Percentiles rank a stretch among this genome's conserved stretches.
These are phyloP conservation scores for Ptychadena robeensis DNA, from an alignment of 2,797 vertebrate species.

Conservation along the genomic window DNA sequence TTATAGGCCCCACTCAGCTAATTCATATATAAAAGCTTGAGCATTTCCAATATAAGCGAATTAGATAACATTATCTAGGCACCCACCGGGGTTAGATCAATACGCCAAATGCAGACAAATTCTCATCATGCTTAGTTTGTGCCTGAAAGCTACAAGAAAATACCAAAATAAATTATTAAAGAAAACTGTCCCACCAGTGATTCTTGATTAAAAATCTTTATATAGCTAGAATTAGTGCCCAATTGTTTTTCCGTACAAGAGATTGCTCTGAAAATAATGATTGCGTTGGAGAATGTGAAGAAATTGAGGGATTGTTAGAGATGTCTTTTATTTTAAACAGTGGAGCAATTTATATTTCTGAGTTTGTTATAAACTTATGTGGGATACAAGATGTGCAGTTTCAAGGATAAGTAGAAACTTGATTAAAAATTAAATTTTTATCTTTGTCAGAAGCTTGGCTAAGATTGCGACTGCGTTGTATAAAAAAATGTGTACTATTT, in stretches of 20 bases:
- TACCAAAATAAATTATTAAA: slow-evolving; percentile 56
- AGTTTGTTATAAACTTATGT: slow-evolving; percentile 44
- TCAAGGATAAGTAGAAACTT: slow-evolving; percentile 36
- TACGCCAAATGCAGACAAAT: slow-evolving; percentile 37
- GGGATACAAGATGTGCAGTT: slow-evolving; percentile 40
- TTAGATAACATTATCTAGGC: slow-evolving; percentile 51
- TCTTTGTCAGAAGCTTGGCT: not conserved
- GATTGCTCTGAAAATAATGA: slow-evolving; percentile 56
- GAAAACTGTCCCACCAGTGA: slow-evolving; percentile 57
- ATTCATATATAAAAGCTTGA: slow-evolving; percentile 57
- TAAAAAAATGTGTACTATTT: not conserved
- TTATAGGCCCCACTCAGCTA: slow-evolving; percentile 55
- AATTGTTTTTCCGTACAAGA: slow-evolving; percentile 55
- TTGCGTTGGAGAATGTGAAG: slow-evolving; percentile 52
- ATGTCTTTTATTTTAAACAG: slow-evolving; percentile 59
- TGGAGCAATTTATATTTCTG: slow-evolving; percentile 52
- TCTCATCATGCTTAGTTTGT: slow-evolving; percentile 41
- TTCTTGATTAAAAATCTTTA: slow-evolving; percentile 59
- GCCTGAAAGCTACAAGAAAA: slow-evolving; percentile 49
- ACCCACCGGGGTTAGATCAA: slow-evolving; percentile 50
- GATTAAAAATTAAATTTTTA: slow-evolving; percentile 25
- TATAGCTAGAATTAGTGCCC: slow-evolving; percentile 54
- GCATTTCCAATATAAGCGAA: slow-evolving; percentile 52
- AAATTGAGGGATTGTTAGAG: slow-evolving; percentile 53
- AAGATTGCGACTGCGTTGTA: not conserved